Conservation (phyloP, 2,113 vertebrate species). For the Orthonyx spaldingii region DNA sequence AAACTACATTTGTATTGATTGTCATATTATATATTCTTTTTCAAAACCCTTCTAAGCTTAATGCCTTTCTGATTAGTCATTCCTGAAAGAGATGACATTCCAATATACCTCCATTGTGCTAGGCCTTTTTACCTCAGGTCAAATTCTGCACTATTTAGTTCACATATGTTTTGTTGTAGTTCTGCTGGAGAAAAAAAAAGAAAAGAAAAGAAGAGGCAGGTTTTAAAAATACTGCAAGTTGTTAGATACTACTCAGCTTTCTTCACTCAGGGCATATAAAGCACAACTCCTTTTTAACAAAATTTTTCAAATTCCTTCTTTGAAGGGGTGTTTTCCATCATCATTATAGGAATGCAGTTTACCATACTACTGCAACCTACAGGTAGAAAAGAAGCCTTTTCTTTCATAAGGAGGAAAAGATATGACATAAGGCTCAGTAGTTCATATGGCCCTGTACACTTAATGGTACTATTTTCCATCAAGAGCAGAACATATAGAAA, state of each 20-base stretch:
- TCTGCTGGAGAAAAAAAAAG: no score
- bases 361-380: background rate
- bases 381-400: background rate
- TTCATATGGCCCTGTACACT: background rate
- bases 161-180: background rate
- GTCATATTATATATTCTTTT: background rate
- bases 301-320: background rate
- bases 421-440: background rate
- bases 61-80: background rate
- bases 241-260: background rate
- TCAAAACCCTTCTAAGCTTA: background rate
- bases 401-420: background rate
- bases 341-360: background rate
- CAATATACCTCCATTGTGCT: background rate
- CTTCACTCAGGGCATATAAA: background rate
- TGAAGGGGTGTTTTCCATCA: background rate
- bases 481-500: background rate
- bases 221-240: background rate
- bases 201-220: accelerated
- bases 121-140: background rate
- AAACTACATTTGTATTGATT: background rate
- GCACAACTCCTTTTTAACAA: background rate
- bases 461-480: background rate
- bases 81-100: background rate
- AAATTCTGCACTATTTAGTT: background rate